A percentile compares a stretch with the other conserved stretches of the same genome.
Conservation (phyloP, 2,113 vertebrate genomes). For the Phoxinus phoxinus region DNA sequence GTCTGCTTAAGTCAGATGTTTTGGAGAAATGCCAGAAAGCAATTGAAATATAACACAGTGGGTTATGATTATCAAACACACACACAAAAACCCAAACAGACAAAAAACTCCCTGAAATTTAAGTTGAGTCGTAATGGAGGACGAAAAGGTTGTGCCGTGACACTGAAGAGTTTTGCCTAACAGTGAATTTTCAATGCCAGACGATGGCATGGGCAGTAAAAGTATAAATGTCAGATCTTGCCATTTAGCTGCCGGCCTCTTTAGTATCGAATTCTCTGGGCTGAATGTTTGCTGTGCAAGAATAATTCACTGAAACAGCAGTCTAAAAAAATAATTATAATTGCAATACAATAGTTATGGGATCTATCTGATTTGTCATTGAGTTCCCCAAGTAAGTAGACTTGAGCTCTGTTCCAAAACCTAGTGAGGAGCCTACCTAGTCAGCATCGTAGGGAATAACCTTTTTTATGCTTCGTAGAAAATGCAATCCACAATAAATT, state of each 20-base stretch:
- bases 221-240: slow-evolving; percentile 53
- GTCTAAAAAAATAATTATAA: not conserved
- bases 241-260: slow-evolving; percentile 49
- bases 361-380: not conserved
- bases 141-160: not conserved
- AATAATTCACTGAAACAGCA: not conserved
- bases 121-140: slow-evolving; percentile 14
- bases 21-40: slow-evolving; percentile 21
- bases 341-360: not conserved
- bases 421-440: not conserved
- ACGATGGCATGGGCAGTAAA: slow-evolving; percentile 40
- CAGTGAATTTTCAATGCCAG: slow-evolving; percentile 41
- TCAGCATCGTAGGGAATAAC: not conserved
- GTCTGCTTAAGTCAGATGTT: slow-evolving; percentile 14
- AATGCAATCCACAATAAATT: not conserved
- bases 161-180: slow-evolving; percentile 27
- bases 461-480: not conserved
- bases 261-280: slow-evolving; percentile 43
- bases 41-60: not conserved
- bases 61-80: slow-evolving; percentile 1
- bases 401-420: not conserved
- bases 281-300: slow-evolving; percentile 43
- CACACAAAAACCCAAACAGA: not conserved
- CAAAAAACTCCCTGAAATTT: not conserved
- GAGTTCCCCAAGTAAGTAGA: not conserved